Evolutionary conservation across 2,113 vertebrate genomes (phyloP).

Genomic region (Aythya baeri): DNA sequence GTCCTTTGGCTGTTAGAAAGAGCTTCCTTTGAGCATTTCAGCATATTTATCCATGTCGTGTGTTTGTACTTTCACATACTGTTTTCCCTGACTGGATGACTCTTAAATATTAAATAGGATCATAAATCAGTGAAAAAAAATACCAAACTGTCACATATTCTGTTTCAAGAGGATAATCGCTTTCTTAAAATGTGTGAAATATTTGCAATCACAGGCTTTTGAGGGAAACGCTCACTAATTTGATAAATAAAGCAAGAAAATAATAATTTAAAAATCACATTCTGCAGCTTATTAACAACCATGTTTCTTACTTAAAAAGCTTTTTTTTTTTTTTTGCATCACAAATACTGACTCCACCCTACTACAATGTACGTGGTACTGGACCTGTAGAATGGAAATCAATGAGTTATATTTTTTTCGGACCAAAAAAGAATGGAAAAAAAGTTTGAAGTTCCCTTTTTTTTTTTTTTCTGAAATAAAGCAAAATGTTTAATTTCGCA

Average conservation of each 20-base stretch:
- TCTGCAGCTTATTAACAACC: not conserved
- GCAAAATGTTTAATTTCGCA: not conserved
- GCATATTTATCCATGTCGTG: not conserved
- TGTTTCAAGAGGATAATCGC: not conserved
- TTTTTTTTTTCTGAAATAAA: not conserved
- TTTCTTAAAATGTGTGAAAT: not conserved
- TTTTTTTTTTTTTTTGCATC: not conserved
- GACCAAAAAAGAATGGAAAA: not conserved
- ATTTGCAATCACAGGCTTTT: not conserved
- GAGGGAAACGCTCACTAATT: not conserved
- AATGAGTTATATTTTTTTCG: not conserved
- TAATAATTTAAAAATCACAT: not conserved
- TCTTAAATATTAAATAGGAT: conserved; percentile 35
- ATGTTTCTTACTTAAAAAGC: not conserved
- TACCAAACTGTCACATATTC: not conserved
- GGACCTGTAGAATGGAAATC: not conserved
- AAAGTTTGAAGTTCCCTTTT: not conserved
- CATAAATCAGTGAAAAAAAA: conserved; percentile 29
- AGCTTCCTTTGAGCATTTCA: conserved; percentile 2
- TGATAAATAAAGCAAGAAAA: not conserved
- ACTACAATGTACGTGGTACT: not conserved
- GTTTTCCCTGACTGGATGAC: not conserved
- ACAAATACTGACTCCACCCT: not conserved
- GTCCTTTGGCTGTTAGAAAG: not conserved
- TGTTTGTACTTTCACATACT: not conserved